Conservation (phyloP, 2,113 vertebrate genomes). For the Nannospalax galili region DNA sequence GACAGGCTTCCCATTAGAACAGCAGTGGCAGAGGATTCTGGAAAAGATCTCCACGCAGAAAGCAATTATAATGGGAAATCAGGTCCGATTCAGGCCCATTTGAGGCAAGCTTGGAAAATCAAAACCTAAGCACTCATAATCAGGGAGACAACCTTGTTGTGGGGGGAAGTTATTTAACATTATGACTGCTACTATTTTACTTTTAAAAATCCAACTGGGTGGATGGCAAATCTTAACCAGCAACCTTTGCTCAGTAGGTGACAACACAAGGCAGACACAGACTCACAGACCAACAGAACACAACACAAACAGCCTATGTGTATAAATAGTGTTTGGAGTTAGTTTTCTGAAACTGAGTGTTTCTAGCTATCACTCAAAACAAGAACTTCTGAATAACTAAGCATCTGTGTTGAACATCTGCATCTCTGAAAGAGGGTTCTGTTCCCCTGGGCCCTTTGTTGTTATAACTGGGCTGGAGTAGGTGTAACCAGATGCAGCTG, state of each 20-base stretch:
- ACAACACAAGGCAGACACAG: neutral
- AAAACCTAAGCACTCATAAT: slow-evolving; percentile 76
- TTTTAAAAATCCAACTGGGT: slow-evolving; percentile 26
- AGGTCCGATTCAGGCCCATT: slow-evolving; percentile 77
- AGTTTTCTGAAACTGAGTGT: slow-evolving; percentile 49
- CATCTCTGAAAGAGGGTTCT: neutral
- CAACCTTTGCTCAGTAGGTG: slow-evolving; percentile 1
- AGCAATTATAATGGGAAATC: slow-evolving; percentile 81
- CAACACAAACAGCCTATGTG: neutral
- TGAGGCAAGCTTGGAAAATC: slow-evolving; percentile 80
- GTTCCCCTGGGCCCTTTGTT: neutral
- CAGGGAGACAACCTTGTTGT: slow-evolving; percentile 43
- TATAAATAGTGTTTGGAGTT: neutral
- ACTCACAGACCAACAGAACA: neutral
- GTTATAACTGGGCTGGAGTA: neutral
- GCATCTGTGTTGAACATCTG: neutral
- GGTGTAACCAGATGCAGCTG: too few relatives aligned
- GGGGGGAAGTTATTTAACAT: slow-evolving; percentile 43
- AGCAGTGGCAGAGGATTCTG: slow-evolving; percentile 80
- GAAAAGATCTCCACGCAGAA: slow-evolving; percentile 81
- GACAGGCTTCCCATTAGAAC: slow-evolving; percentile 87
- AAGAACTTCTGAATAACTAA: slow-evolving; percentile 36
- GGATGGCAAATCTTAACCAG: neutral
- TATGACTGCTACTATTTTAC: slow-evolving; percentile 58
- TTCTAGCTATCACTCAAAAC: neutral